These are phyloP conservation scores for Coleophora flavipennella DNA, from an alignment of 2,888 invertebrate species.

Conservation along the genomic window DNA sequence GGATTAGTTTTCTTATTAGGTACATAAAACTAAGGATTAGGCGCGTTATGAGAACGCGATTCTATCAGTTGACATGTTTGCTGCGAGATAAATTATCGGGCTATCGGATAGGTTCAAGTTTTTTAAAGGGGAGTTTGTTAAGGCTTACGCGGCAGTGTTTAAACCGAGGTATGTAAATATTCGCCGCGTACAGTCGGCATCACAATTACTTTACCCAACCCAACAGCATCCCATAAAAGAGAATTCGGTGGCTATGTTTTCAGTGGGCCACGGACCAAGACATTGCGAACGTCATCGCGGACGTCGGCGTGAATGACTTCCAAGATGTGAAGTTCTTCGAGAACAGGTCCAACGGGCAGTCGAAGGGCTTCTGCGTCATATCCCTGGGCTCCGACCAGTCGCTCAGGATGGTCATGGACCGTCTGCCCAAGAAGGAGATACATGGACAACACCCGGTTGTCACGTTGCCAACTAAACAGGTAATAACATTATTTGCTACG, in stretches of 20 bases:
- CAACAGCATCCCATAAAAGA: slow-evolving; percentile 33
- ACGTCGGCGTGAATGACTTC: slow-evolving; percentile 92
- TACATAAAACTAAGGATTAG: too few relatives aligned
- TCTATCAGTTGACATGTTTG: too few relatives aligned
- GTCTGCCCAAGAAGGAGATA: slow-evolving; percentile 94
- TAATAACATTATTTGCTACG: too few relatives aligned
- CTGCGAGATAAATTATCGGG: too few relatives aligned
- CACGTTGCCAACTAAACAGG: slow-evolving; percentile 95
- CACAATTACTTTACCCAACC: slow-evolving; percentile 17
- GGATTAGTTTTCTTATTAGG: too few relatives aligned
- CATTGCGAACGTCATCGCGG: slow-evolving; percentile 90
- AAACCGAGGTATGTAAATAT: slow-evolving; percentile 18
- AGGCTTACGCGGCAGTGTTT: neutral
- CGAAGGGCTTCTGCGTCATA: slow-evolving; percentile 98
- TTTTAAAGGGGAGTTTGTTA: too few relatives aligned
- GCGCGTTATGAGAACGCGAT: too few relatives aligned
- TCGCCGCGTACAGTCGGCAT: slow-evolving; percentile 8
- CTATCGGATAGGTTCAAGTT: too few relatives aligned
- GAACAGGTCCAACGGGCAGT: slow-evolving; percentile 98
- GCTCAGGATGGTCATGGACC: slow-evolving; percentile 90
- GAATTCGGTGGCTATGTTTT: slow-evolving; percentile 49
- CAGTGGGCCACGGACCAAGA: slow-evolving; percentile 99
- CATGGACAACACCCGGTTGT: slow-evolving; percentile 97
- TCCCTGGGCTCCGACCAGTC: slow-evolving; percentile 94
- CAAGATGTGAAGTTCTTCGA: slow-evolving; percentile 99